Percentiles rank a stretch among this genome's conserved stretches.
Conservation (phyloP, 92 coral and sea anemone genomes). For the Epizoanthus fatuus region DNA sequence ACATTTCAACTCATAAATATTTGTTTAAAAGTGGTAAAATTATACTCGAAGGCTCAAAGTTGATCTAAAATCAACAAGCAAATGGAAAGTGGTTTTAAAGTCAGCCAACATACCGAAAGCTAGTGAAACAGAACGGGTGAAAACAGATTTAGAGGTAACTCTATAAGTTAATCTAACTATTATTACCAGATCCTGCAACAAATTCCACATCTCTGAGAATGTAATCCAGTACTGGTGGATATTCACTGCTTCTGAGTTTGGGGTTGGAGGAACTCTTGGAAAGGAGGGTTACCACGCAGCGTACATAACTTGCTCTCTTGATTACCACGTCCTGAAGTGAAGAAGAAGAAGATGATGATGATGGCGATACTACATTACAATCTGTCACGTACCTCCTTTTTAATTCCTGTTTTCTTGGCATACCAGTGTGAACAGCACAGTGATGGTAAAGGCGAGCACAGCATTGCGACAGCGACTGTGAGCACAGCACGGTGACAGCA, state of each 20-base stretch:
- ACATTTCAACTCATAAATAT: too few species aligned
- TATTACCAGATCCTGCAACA: conserved; percentile 92
- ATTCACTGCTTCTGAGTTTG: conserved; percentile 67
- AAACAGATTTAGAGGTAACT: background rate
- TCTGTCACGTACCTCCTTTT: too few species aligned
- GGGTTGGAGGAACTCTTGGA: conserved; percentile 85
- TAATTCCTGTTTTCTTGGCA: too few species aligned
- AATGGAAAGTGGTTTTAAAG: too few species aligned
- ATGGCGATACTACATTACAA: background rate
- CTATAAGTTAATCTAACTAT: background rate
- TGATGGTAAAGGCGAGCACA: too few species aligned
- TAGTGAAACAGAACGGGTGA: background rate
- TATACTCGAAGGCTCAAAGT: too few species aligned
- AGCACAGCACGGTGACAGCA: too few species aligned
- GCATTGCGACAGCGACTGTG: too few species aligned
- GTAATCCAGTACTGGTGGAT: conserved; percentile 83
- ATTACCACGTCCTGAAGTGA: conserved; percentile 80
- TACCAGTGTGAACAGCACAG: too few species aligned
- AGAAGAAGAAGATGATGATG: background rate
- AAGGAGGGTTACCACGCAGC: conserved; percentile 81
- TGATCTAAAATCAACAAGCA: too few species aligned
- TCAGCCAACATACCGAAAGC: background rate
- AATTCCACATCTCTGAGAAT: conserved; percentile 82
- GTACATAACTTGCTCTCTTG: conserved; percentile 84
- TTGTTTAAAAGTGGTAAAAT: too few species aligned